A percentile compares a stretch with the other conserved stretches of the same genome.
These are phyloP conservation scores for Oreonectes daqikongensis DNA, from an alignment of 2,797 vertebrate species.

Conservation along the genomic window DNA sequence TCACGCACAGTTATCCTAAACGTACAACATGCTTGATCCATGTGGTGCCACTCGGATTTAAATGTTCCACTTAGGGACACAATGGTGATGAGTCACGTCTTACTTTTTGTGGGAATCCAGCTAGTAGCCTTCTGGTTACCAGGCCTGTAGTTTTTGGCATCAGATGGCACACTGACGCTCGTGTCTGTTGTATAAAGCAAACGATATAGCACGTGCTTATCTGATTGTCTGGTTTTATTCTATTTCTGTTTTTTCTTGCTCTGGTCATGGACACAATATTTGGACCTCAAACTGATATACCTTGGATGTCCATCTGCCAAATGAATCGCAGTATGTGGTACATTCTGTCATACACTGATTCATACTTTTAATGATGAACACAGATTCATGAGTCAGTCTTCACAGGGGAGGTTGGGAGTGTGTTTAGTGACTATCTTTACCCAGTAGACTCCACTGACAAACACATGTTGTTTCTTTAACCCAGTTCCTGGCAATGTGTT, in stretches of 20 bases:
- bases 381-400: slow-evolving; percentile 41
- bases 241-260: background rate
- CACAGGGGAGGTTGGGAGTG: slow-evolving; percentile 50
- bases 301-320: too few relatives aligned
- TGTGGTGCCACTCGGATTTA: background rate
- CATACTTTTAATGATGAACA: slow-evolving; percentile 3
- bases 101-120: background rate
- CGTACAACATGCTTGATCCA: background rate
- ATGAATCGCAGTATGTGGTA: background rate
- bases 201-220: background rate
- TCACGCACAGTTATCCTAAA: background rate
- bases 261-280: too few relatives aligned
- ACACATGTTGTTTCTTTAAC: slow-evolving; percentile 57
- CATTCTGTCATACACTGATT: slow-evolving; percentile 26
- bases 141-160: background rate
- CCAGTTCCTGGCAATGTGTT: slow-evolving; percentile 58
- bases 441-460: slow-evolving; percentile 62
- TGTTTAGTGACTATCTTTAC: slow-evolving; percentile 58
- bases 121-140: background rate
- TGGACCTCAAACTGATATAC: too few relatives aligned
- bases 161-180: background rate
- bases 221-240: too few relatives aligned
- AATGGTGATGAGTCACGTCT: background rate
- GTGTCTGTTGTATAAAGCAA: background rate
- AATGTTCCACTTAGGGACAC: background rate